Conservation (phyloP, 2,888 invertebrate species). For the Cantharis flavilabris region DNA sequence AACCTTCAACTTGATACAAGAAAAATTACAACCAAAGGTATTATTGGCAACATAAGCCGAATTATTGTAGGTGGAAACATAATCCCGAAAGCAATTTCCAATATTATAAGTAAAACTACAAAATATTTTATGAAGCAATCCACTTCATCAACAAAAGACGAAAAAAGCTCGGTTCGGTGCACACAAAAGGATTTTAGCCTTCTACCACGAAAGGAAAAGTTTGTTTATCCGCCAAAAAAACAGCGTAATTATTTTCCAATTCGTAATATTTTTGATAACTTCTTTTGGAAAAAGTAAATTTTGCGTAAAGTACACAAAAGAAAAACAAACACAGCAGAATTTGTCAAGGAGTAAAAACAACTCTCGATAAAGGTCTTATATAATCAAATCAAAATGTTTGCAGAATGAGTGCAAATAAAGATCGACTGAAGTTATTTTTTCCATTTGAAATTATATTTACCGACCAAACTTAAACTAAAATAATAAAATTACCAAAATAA, state of each 20-base stretch:
- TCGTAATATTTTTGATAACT: background rate
- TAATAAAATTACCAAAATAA: background rate
- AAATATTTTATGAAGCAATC: background rate
- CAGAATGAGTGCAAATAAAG: background rate
- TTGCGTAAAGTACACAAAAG: background rate
- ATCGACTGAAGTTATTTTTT: background rate
- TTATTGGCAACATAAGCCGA: background rate
- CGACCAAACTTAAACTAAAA: background rate
- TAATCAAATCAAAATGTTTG: constrained; percentile 14
- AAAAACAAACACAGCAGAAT: background rate
- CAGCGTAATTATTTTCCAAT: background rate
- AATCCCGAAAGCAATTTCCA: background rate
- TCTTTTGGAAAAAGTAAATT: background rate
- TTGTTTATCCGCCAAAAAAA: background rate
- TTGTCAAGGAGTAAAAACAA: background rate
- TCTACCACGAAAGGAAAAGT: background rate
- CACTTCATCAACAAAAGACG: background rate
- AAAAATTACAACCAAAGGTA: background rate
- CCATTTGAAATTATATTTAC: background rate
- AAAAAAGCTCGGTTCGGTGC: background rate
- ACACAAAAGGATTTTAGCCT: background rate
- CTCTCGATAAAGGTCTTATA: constrained; percentile 14
- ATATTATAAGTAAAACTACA: background rate
- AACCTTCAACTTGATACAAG: background rate
- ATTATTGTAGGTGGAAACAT: background rate